A percentile compares a stretch with the other conserved stretches of the same genome.
Conservation (phyloP, 2,797 vertebrate genomes). For the Diglossa cyanea region DNA sequence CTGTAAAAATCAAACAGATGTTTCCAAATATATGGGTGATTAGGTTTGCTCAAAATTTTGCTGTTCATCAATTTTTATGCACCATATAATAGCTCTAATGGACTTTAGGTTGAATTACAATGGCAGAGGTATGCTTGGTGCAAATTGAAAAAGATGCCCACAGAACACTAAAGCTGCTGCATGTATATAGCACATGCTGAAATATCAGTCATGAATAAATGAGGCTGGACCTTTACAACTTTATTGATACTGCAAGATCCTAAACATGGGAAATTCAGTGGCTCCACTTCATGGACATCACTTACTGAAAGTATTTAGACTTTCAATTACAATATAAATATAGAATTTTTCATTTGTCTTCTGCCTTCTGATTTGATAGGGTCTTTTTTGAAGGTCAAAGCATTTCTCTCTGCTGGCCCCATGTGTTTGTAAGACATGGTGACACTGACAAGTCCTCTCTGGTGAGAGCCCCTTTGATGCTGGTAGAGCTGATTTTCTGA, state of each 20-base stretch:
- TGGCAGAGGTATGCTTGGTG: background rate
- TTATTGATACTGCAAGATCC: background rate
- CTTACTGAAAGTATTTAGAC: background rate
- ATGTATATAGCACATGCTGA: background rate
- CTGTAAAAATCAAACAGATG: background rate
- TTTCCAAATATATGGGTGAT: background rate
- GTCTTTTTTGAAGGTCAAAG: background rate
- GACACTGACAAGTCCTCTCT: background rate
- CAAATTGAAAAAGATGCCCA: background rate
- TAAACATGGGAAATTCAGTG: background rate
- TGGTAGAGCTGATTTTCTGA: background rate
- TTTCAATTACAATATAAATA: background rate
- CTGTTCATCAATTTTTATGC: background rate
- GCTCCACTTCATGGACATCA: background rate
- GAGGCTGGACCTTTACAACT: background rate
- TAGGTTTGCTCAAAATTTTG: background rate
- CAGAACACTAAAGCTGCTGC: background rate
- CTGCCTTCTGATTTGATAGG: background rate
- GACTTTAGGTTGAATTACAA: background rate
- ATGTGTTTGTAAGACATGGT: accelerated
- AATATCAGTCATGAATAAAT: background rate
- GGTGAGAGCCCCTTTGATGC: background rate
- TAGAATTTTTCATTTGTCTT: background rate
- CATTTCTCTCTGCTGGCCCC: background rate
- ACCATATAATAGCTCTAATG: background rate